Evolutionary conservation across 2,888 invertebrate genomes (phyloP).

Genomic region (Archips crataeganus): DNA sequence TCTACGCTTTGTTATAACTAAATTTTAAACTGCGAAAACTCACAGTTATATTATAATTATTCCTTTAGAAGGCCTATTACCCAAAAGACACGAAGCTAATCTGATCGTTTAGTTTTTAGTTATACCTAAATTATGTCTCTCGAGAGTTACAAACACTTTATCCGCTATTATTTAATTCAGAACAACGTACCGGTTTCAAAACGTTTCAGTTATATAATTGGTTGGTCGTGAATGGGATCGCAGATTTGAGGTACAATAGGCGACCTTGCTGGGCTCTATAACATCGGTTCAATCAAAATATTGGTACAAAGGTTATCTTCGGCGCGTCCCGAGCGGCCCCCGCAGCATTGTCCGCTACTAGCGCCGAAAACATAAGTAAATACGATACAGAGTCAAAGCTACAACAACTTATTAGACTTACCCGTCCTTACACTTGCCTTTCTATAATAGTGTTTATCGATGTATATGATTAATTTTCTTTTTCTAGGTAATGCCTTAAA

Average conservation of each 20-base stretch:
- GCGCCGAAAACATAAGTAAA: neutral
- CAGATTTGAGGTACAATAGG: slow-evolving; percentile 63
- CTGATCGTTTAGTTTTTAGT: no score
- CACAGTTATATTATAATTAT: no score
- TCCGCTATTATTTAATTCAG: slow-evolving; percentile 23
- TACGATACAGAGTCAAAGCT: neutral
- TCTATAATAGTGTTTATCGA: no score
- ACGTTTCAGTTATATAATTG: slow-evolving; percentile 62
- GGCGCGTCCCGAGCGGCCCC: slow-evolving; percentile 51
- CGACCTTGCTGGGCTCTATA: slow-evolving; percentile 70
- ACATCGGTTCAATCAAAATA: slow-evolving; percentile 76
- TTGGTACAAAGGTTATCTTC: slow-evolving; percentile 76
- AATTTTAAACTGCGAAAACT: no score
- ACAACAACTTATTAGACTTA: neutral
- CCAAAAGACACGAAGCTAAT: no score
- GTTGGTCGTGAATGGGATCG: slow-evolving; percentile 60
- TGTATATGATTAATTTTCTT: no score
- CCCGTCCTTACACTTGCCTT: no score
- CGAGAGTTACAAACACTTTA: slow-evolving; percentile 7
- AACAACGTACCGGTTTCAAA: slow-evolving; percentile 60
- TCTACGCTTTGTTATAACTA: no score
- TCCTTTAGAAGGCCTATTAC: no score
- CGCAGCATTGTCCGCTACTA: slow-evolving; percentile 59
- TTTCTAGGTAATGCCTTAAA: no score
- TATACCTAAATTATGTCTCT: no score